phyloP scores from a whole-genome alignment of 37 sponge, comb jelly and placozoan species.

The Ephydatia muelleri region DNA sequence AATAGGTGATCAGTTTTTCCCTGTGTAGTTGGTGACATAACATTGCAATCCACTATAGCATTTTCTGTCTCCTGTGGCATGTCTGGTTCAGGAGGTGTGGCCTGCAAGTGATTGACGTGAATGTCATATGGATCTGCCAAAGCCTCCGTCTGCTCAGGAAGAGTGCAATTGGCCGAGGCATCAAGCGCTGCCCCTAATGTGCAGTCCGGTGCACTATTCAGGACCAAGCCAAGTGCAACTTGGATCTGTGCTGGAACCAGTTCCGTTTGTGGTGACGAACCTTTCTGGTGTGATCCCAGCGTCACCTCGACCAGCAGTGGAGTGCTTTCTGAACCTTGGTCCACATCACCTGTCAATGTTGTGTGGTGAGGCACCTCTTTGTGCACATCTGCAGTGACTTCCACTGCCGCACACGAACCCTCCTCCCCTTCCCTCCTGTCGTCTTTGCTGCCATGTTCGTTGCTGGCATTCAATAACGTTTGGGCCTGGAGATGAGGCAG shows the following conservation, averaged over 20 bases:
- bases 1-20: too few species aligned
- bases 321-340: not conserved
- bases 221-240: not conserved
- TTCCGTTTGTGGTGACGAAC: not conserved
- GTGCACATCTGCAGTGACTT: not conserved
- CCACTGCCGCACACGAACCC: not conserved
- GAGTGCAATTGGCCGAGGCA: not conserved
- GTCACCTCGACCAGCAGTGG: not conserved
- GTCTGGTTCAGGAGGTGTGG: not conserved
- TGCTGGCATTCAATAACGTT: too few species aligned
- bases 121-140: not conserved
- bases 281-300: not conserved
- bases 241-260: not conserved
- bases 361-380: not conserved
- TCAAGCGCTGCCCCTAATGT: not conserved
- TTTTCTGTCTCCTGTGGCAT: slow-evolving; percentile 54
- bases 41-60: slow-evolving; percentile 20
- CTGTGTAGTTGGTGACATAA: too few species aligned
- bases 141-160: not conserved
- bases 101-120: not conserved
- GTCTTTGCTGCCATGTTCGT: not conserved
- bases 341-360: not conserved
- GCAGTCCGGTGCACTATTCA: not conserved
- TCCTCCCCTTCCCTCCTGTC: not conserved
- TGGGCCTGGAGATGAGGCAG: too few species aligned